A percentile compares a stretch with the other conserved stretches of the same genome.
These are phyloP conservation scores for Motacilla alba DNA, from an alignment of 2,113 vertebrate species.

Conservation along the genomic window DNA sequence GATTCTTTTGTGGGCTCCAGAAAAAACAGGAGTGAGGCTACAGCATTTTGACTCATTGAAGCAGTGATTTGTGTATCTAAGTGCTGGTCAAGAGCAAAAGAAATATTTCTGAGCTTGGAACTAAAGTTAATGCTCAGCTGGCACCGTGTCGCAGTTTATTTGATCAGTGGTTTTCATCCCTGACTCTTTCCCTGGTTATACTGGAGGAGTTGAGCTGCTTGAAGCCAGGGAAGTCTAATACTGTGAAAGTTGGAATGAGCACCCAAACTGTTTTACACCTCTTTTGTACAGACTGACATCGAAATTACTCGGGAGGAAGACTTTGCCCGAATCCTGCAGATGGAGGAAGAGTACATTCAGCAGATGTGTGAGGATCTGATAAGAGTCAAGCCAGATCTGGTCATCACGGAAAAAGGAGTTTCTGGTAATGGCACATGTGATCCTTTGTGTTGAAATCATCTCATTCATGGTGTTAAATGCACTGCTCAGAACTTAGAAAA, in stretches of 20 bases:
- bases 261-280: background rate
- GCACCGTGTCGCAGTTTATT: rapidly evolving
- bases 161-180: background rate
- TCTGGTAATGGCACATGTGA: conserved; percentile 73
- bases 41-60: background rate
- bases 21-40: background rate
- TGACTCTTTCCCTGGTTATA: background rate
- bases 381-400: conserved; percentile 87
- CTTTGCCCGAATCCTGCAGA: conserved; percentile 92
- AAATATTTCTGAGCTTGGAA: background rate
- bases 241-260: background rate
- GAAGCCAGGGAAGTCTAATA: background rate
- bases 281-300: conserved; percentile 85
- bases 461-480: background rate
- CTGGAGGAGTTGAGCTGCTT: background rate
- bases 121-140: background rate
- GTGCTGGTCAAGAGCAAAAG: background rate
- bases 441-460: background rate
- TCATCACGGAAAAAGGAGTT: conserved; percentile 96
- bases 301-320: conserved; percentile 96
- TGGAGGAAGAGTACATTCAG: conserved; percentile 97
- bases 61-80: background rate
- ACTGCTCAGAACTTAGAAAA: background rate
- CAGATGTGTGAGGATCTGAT: conserved; percentile 95
- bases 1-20: background rate